Evolutionary conservation across 2,797 vertebrate genomes (phyloP), one percentile per base, ranked within the genome.

Genomic region (Enteromius thamalakanensis): DNA sequence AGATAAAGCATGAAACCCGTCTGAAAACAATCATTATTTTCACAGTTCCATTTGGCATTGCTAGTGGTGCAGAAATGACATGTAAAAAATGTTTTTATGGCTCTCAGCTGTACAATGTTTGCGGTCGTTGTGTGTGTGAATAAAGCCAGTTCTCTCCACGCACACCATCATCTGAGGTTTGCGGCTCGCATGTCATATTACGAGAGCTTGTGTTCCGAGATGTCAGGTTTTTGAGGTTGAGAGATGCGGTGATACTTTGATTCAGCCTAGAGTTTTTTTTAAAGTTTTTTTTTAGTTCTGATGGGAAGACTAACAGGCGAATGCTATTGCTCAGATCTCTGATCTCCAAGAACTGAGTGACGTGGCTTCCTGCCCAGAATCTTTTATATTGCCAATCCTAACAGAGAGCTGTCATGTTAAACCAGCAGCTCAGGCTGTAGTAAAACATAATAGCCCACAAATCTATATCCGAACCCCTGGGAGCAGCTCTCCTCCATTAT

Each of bases 401-500:
- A 86, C 87, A 82, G 87, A 83, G 83, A 78, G 83, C 85, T 84
- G 84, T 90, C 87, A 86, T 88, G 88, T 88, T 87, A 87, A 85
- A 89, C 85, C 87, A 88, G 85, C 81, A 62, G 86, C 75, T 86
- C 80, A 83, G 64, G 72, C 78, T 72, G 47, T 77, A 80, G 80
- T 89, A 85, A 89, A 89, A 87, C 83, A 72, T 85, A 81, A 69
- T 69, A 71, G 81, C 62, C 83, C 53, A 32, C 72, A 86, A 76
- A 80, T 86, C 87, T 81, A 51, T 79, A 87, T 79, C 81, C 29
- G 15, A 42, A 82, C 79, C 49, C 78, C 9, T 26, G 64, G 68
- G 80, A 83, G 70, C 60, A 42, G 49, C 80, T 76, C 53, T 55
- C 26, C 37, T 72, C 82, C 60, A 79, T 72, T 62, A 83, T 80